Evolutionary conservation across 2,797 vertebrate genomes (phyloP).

Genomic region (Ispidina lecontei): DNA sequence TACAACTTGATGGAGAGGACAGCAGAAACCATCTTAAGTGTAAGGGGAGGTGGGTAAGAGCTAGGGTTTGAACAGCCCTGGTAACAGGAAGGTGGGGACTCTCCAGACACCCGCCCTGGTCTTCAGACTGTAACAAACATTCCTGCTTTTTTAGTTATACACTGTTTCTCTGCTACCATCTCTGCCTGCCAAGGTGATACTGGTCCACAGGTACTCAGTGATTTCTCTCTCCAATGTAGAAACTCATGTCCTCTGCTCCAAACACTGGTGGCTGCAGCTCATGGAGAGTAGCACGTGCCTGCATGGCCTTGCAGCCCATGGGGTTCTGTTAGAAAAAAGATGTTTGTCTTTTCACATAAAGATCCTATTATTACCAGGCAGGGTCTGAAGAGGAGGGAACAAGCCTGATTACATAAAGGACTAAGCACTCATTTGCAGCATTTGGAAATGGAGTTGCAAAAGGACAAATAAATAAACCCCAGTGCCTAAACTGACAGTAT

Average conservation of each 20-base stretch:
- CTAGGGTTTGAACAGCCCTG: not conserved
- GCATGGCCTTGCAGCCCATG: rapidly evolving
- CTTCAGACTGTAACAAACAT: not conserved
- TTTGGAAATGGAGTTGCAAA: not conserved
- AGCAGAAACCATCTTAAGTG: not conserved
- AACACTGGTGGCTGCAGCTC: not conserved
- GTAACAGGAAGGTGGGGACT: rapidly evolving
- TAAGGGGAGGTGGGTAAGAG: not conserved
- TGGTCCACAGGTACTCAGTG: not conserved
- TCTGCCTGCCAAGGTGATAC: not conserved
- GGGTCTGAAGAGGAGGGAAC: not conserved
- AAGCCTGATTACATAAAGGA: constrained; percentile 1
- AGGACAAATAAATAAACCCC: constrained; percentile 17
- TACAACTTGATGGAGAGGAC: not conserved
- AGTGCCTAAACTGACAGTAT: not conserved
- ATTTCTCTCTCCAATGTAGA: not conserved
- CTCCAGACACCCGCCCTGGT: not conserved
- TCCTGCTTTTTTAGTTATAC: not conserved
- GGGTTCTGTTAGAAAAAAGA: not conserved
- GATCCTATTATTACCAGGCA: not conserved
- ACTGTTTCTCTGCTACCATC: not conserved
- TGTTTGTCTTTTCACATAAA: not conserved
- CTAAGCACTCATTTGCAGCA: not conserved
- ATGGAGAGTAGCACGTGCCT: rapidly evolving
- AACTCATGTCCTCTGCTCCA: not conserved